Percentiles rank a stretch among this genome's conserved stretches.
phyloP scores from a whole-genome alignment of 2,113 vertebrate species.

The Peromyscus polionotus region DNA sequence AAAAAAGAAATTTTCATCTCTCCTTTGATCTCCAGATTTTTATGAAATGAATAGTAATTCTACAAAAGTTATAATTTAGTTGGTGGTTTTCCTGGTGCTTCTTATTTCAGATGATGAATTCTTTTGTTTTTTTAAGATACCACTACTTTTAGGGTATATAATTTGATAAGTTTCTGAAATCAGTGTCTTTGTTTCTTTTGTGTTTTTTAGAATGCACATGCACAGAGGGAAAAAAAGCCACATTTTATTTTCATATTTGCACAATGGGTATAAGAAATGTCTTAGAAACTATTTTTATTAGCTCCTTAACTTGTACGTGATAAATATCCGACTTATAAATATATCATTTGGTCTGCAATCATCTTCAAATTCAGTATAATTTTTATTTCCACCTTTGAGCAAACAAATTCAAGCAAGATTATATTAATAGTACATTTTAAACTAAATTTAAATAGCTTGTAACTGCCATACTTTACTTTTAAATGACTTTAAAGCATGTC shows the following conservation, averaged over 20 bases:
- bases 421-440: constrained; percentile 22
- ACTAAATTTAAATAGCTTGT: constrained; percentile 22
- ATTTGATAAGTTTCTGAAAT: constrained; percentile 38
- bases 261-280: not conserved
- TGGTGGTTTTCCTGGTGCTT: not conserved
- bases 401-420: constrained; percentile 35
- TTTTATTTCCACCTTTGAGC: constrained; percentile 18
- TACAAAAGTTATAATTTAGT: constrained; percentile 48
- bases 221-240: not conserved
- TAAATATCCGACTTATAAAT: constrained; percentile 5
- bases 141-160: not conserved
- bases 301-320: not conserved
- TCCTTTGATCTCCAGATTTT: not conserved
- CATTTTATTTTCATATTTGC: constrained; percentile 35
- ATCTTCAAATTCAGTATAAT: constrained; percentile 38
- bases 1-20: not conserved
- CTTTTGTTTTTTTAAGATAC: not conserved
- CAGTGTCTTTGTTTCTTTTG: not conserved
- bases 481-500: constrained; percentile 38
- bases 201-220: not conserved
- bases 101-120: constrained; percentile 38
- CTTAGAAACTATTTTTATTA: constrained; percentile 19
- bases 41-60: constrained; percentile 25
- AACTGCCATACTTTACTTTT: not conserved
- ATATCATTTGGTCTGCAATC: not conserved